Conservation (phyloP, 2,888 invertebrate genomes). For the Acanthococcus lagerstroemiae region DNA sequence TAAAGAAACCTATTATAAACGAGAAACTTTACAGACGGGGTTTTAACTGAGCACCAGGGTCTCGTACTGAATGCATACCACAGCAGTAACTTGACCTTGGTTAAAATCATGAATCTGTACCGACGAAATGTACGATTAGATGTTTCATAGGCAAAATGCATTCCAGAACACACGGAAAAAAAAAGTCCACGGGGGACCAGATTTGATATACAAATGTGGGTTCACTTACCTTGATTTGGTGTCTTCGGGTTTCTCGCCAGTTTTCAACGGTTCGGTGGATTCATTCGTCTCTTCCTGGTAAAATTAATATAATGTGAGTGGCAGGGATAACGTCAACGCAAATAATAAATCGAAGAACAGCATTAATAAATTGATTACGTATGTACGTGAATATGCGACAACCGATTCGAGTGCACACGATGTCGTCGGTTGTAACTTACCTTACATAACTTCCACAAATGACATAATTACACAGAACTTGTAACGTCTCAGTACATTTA, state of each 20-base stretch:
- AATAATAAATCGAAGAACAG: background rate
- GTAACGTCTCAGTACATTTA: slow-evolving; percentile 26
- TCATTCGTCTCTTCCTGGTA: no score
- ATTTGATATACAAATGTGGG: background rate
- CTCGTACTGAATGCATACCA: slow-evolving; percentile 26
- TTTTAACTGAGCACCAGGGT: slow-evolving; percentile 11
- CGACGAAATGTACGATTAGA: slow-evolving; percentile 2
- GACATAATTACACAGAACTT: slow-evolving; percentile 21
- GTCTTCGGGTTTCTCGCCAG: background rate
- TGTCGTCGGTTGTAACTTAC: slow-evolving; percentile 12
- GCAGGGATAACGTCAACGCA: no score
- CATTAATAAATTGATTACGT: background rate
- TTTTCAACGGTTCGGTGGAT: background rate
- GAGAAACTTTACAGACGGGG: slow-evolving; percentile 18
- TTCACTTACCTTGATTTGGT: background rate
- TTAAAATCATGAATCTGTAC: slow-evolving; percentile 22
- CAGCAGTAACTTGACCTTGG: slow-evolving; percentile 18
- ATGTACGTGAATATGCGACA: background rate
- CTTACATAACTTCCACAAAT: slow-evolving; percentile 21
- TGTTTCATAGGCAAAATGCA: background rate
- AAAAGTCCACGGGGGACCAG: no score
- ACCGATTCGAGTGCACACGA: background rate
- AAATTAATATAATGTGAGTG: no score
- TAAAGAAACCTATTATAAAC: slow-evolving; percentile 26
- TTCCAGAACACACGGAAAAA: no score